phyloP scores from a whole-genome alignment of 2,888 invertebrate species.

The Tenthredo distinguenda region DNA sequence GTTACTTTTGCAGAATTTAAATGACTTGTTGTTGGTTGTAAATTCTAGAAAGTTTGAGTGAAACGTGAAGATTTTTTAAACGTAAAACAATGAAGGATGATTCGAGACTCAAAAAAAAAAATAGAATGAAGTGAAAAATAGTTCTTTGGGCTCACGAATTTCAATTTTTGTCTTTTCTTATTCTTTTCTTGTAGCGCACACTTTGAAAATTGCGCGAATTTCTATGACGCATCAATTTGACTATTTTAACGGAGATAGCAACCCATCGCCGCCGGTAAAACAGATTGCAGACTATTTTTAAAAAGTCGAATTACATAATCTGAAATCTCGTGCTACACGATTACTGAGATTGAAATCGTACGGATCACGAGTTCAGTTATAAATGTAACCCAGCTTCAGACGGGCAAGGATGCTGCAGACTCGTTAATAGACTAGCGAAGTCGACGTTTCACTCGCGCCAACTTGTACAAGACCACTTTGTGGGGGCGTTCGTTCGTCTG shows the following conservation, averaged over 20 bases:
- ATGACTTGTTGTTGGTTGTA: neutral
- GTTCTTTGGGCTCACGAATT: neutral
- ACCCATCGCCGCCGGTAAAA: neutral
- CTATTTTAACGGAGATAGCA: neutral
- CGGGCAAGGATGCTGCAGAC: neutral
- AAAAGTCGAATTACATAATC: neutral
- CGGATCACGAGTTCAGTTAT: constrained; percentile 1
- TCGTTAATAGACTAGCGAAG: constrained; percentile 5
- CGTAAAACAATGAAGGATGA: neutral
- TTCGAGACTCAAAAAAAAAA: neutral
- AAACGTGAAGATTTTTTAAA: neutral
- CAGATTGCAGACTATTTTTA: constrained; percentile 9
- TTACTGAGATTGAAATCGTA: constrained; percentile 10
- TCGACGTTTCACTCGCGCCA: constrained; percentile 27
- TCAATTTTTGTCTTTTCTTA: neutral
- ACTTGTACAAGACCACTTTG: constrained; percentile 21
- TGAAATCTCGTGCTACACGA: neutral
- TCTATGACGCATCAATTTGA: neutral
- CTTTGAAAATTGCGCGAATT: neutral
- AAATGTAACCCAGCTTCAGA: constrained; percentile 8
- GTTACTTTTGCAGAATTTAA: neutral
- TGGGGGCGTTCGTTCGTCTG: constrained; percentile 29
- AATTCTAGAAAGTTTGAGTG: neutral
- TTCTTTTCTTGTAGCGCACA: neutral
- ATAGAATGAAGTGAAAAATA: neutral